Conservation (phyloP, 1,140 invertebrate genomes). For the Listronotus bonariensis region DNA sequence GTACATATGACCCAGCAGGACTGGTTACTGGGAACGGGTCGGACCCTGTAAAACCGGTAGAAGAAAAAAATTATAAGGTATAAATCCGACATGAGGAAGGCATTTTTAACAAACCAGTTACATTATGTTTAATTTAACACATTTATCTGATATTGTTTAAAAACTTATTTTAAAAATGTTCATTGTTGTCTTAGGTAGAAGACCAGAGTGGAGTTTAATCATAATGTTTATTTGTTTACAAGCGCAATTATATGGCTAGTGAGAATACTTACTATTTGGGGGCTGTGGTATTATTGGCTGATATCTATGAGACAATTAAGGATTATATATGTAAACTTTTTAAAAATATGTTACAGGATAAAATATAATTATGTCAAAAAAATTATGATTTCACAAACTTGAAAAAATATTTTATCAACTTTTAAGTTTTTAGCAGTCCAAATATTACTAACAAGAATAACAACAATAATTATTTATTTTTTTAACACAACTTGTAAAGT, state of each 20-base stretch:
- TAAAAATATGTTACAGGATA: too few relatives aligned
- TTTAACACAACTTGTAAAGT: too few relatives aligned
- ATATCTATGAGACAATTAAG: constrained; percentile 31
- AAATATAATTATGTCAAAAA: too few relatives aligned
- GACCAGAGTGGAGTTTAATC: too few relatives aligned
- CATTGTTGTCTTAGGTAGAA: background rate
- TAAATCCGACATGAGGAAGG: background rate
- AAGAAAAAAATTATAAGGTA: constrained; percentile 8
- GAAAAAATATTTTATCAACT: too few relatives aligned
- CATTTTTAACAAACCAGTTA: background rate
- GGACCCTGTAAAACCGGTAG: constrained; percentile 37
- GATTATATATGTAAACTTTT: background rate
- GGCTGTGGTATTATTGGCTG: constrained; percentile 25
- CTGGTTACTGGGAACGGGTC: constrained; percentile 38
- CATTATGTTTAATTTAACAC: too few relatives aligned
- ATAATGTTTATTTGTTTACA: background rate
- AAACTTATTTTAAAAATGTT: background rate
- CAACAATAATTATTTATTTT: too few relatives aligned
- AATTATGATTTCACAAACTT: too few relatives aligned
- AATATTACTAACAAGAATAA: too few relatives aligned
- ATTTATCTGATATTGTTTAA: too few relatives aligned
- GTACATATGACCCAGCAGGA: constrained; percentile 36
- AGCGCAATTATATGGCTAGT: background rate
- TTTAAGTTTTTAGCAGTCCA: too few relatives aligned
- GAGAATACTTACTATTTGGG: constrained; percentile 26